phyloP scores from a whole-genome alignment of 2,888 invertebrate genomes.

The Cephalotes varians region DNA sequence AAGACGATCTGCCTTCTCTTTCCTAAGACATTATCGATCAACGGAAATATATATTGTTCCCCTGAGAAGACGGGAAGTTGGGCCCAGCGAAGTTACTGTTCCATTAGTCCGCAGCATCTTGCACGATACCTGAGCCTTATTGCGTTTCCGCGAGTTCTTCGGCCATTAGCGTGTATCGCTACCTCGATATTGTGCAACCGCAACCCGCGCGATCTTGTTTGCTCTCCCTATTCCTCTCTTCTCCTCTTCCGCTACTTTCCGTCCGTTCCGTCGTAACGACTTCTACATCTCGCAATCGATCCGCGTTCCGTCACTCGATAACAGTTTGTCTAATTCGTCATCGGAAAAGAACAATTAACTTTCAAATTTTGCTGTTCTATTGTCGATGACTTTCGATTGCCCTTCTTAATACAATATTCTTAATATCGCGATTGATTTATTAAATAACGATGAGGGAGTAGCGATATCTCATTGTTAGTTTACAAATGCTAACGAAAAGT shows the following conservation, averaged over 20 bases:
- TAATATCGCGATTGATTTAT: constrained; percentile 12
- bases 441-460: not conserved
- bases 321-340: constrained; percentile 22
- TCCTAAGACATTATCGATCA: constrained; percentile 50
- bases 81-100: constrained; percentile 44
- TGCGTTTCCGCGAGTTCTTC: constrained; percentile 55
- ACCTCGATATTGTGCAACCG: constrained; percentile 45
- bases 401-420: no score
- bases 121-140: constrained; percentile 52
- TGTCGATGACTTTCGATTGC: not conserved
- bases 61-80: constrained; percentile 25
- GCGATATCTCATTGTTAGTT: not conserved
- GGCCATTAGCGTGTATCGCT: constrained; percentile 48
- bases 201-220: constrained; percentile 39
- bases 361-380: constrained; percentile 8
- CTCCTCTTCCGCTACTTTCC: not conserved
- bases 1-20: constrained; percentile 51
- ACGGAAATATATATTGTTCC: constrained; percentile 53
- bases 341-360: constrained; percentile 35
- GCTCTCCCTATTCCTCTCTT: no score
- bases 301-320: constrained; percentile 33
- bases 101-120: constrained; percentile 54
- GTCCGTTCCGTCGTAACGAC: not conserved
- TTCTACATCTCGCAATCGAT: constrained; percentile 42
- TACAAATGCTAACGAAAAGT: not conserved